Evolutionary conservation across 1,140 invertebrate genomes (phyloP), one percentile per base, ranked within the genome.

Genomic region (Drosophila lacertosa): DNA sequence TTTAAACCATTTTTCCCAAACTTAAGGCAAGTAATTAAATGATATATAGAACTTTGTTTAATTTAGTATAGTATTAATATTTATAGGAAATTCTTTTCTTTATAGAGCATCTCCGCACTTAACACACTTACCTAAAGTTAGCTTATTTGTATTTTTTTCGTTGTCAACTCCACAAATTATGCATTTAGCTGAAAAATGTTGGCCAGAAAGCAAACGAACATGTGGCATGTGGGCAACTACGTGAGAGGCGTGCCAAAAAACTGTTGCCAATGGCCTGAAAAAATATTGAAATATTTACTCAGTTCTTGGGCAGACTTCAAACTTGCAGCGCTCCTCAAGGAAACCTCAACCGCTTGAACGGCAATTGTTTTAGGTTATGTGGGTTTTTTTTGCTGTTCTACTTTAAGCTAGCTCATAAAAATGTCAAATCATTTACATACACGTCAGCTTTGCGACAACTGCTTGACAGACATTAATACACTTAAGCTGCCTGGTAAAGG

Each of bases 381-480:
- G 26, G 18, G 7, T 47, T 26, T 39, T 24, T 44, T 55, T 16
- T 66, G 40, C 35, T 53, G 50, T 20, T 45, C 45, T 54, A 48
- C 33, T 69, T 74, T 42, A 29, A 29, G 65, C 55, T 69, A 58
- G 63, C 78, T 88, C 82, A 89, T 88, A 88, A 86, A 86, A 86
- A 88, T 69, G 82, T 82, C 82, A 86, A 86, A 86, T 88, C 77
- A 86, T 86, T 86, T 86, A 71, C 83, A 88, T 88, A 82, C 59
- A 88, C 83, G 77, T 86, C 82, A 86, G 74, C 77, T 82, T 53
- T 68, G 71, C 73, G 83, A 82, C 82, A 86, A 86, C 74, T 88
- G 82, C 83, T 86, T 88, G 83, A 86, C 82, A 86, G 83, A 78
- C 82, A 86, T 82, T 86, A 86, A 86, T 86, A 88, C 82, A 82